A percentile compares a stretch with the other conserved stretches of the same genome.
These are phyloP conservation scores for Eupithecia abbreviata DNA, from an alignment of 2,888 invertebrate genomes.

Conservation along the genomic window DNA sequence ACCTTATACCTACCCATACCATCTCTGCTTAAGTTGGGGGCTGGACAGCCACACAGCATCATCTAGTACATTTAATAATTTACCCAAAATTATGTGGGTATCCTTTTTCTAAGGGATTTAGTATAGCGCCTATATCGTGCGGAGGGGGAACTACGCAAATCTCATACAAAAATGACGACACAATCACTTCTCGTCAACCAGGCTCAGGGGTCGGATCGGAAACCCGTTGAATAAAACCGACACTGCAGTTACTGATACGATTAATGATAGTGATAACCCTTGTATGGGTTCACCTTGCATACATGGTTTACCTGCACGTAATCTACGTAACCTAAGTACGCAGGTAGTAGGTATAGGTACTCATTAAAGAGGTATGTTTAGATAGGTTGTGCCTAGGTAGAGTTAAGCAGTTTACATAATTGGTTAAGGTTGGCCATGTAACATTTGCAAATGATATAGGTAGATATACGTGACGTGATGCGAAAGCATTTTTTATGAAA, in stretches of 20 bases:
- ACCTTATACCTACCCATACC: too few species aligned
- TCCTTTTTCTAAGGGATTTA: neutral
- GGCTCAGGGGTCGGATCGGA: neutral
- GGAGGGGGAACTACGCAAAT: neutral
- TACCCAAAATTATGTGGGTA: neutral
- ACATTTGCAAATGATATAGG: neutral
- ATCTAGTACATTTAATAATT: neutral
- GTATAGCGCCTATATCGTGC: neutral
- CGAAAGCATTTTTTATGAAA: neutral
- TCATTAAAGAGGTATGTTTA: neutral
- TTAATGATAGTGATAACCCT: constrained; percentile 7
- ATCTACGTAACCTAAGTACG: neutral
- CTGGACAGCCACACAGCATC: too few species aligned
- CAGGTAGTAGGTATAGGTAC: neutral
- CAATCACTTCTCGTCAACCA: neutral
- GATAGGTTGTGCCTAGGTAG: neutral
- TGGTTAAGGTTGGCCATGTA: neutral
- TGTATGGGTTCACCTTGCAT: constrained; percentile 7
- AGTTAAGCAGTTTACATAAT: neutral
- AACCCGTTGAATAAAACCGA: constrained; percentile 4
- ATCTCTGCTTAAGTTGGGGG: too few species aligned
- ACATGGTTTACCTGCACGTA: constrained; percentile 6
- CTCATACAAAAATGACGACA: neutral
- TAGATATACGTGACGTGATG: neutral
- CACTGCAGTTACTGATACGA: constrained; percentile 9